Evolutionary conservation across 2,888 invertebrate genomes (phyloP).

Genomic region (Stenoptilia bipunctidactyla): DNA sequence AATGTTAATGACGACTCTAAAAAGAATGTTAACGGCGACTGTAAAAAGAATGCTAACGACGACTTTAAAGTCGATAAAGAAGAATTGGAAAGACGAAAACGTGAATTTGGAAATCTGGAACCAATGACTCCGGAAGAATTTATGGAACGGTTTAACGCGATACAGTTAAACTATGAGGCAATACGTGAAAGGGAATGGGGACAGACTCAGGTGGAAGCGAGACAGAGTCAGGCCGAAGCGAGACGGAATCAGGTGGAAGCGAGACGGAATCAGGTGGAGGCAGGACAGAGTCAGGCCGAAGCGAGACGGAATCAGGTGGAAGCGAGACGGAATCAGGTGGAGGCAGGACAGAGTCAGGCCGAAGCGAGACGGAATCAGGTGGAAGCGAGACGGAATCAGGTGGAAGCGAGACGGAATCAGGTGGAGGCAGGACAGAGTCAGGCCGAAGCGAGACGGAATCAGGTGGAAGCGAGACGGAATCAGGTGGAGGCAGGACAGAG

Average conservation of each 20-base stretch:
- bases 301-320: constrained; percentile 9
- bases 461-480: constrained; percentile 38
- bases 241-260: no score
- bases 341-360: no score
- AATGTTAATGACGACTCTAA: not conserved
- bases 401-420: no score
- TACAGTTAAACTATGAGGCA: constrained; percentile 22
- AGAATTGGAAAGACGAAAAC: not conserved
- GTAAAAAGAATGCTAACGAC: no score
- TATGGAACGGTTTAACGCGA: constrained; percentile 33
- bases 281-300: no score
- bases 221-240: not conserved
- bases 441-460: constrained; percentile 1
- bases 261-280: no score
- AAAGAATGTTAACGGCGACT: no score
- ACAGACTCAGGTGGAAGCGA: constrained; percentile 10
- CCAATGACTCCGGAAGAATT: constrained; percentile 52
- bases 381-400: no score
- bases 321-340: constrained; percentile 4
- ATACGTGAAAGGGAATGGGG: no score
- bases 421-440: constrained; percentile 8
- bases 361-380: no score
- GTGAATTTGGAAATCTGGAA: constrained; percentile 26
- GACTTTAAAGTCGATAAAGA: not conserved
- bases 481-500: constrained; percentile 37